Conservation (phyloP, 2,888 invertebrate genomes). For the Frankliniella intonsa region DNA sequence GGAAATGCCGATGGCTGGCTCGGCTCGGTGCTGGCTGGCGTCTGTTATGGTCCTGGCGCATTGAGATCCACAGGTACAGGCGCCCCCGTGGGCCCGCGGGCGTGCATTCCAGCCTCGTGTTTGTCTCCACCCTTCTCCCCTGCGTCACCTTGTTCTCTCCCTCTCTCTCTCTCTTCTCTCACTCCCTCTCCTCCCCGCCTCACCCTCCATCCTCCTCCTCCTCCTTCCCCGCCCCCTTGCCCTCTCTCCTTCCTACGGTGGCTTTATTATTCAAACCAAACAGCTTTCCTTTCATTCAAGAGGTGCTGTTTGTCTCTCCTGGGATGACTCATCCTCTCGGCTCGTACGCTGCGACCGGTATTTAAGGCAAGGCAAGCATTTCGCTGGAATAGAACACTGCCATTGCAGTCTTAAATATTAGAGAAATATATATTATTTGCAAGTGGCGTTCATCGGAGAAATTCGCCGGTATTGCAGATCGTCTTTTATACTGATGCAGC, state of each 20-base stretch:
- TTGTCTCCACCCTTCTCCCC: background rate
- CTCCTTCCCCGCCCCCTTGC: background rate
- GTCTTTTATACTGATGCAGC: too few relatives aligned
- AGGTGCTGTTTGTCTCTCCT: background rate
- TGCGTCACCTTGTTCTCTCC: background rate
- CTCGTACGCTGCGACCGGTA: too few relatives aligned
- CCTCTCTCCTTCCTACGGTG: background rate
- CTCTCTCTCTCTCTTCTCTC: background rate
- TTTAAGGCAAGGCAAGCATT: too few relatives aligned
- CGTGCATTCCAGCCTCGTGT: background rate
- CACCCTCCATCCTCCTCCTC: background rate
- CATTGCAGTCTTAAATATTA: too few relatives aligned
- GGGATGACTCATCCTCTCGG: too few relatives aligned
- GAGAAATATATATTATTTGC: too few relatives aligned
- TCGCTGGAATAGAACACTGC: too few relatives aligned
- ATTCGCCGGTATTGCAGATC: too few relatives aligned
- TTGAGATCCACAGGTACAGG: slow-evolving; percentile 10
- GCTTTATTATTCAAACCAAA: background rate
- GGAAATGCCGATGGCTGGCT: background rate
- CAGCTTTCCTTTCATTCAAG: slow-evolving; percentile 10
- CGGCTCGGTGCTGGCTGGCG: background rate
- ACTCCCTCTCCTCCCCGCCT: background rate
- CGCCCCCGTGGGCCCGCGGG: background rate
- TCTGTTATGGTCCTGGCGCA: too few relatives aligned
- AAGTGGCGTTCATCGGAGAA: too few relatives aligned